Evolutionary conservation across 2,797 vertebrate species (phyloP).

Genomic region (Betta splendens): DNA sequence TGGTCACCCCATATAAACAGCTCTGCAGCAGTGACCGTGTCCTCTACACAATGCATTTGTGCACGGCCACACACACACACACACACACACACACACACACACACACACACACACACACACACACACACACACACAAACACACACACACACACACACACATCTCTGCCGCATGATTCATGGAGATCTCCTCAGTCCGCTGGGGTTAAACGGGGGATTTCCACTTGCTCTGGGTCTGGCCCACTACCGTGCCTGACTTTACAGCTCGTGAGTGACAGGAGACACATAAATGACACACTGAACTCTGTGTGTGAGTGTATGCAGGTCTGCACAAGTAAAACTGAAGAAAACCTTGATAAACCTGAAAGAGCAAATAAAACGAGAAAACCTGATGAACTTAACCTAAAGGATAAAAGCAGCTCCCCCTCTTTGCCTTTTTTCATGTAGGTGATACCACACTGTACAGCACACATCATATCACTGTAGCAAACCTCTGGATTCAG

Average conservation of each 20-base stretch:
- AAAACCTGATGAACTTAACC: background rate
- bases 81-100: slow-evolving; percentile 11
- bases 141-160: slow-evolving; percentile 26
- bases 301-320: slow-evolving; percentile 2
- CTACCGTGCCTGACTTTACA: slow-evolving; percentile 51
- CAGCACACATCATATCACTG: too few relatives aligned
- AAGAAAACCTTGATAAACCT: slow-evolving; percentile 13
- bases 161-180: slow-evolving; percentile 47
- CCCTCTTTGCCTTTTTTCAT: too few relatives aligned
- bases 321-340: slow-evolving; percentile 19
- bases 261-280: slow-evolving; percentile 34
- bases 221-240: slow-evolving; percentile 35
- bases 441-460: too few relatives aligned
- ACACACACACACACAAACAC: background rate
- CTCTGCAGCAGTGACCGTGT: slow-evolving; percentile 41
- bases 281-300: slow-evolving; percentile 15
- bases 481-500: too few relatives aligned
- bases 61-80: slow-evolving; percentile 19
- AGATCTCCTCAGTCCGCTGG: slow-evolving; percentile 42
- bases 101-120: slow-evolving; percentile 22
- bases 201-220: slow-evolving; percentile 71
- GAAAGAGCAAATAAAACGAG: slow-evolving; percentile 14
- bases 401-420: slow-evolving; percentile 5
- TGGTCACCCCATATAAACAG: slow-evolving; percentile 62
- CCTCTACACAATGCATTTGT: slow-evolving; percentile 35